Evolutionary conservation across 2,113 vertebrate species (phyloP), one percentile per base, ranked within the genome.

Genomic region (Caranx ignobilis): DNA sequence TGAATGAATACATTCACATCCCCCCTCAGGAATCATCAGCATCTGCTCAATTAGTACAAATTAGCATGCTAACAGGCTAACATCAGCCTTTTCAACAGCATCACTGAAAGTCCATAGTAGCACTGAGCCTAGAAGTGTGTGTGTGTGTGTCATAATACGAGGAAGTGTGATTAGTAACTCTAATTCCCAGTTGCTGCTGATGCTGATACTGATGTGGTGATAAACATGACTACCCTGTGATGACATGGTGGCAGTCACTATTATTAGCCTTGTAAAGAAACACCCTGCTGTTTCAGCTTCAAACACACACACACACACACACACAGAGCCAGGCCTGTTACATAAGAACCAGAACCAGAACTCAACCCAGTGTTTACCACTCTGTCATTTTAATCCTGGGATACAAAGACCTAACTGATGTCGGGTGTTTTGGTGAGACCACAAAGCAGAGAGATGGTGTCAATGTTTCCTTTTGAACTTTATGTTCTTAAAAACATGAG

Each of bases 361-460:
- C 6, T 18, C 61, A 48, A 13, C 39, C 5, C 11, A 2, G 50
- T 7, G 45, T 35, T 48, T 10, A 32, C 43, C 3, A 11, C 19
- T 0, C 12, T 18, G 34, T 81, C 34, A 48, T 59, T 63, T 54
- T 68, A 80, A 82, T 79, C 64, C 19, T 21, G 84, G 71, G 60
- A 67, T 6, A 12, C 50, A 2, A 1, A 45, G 12, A 43, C 39
- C 18, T 0, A 63, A n/a, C 15, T 54, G n/a, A n/a, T 13, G 7
- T 26, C 41, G 47, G 71, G 37, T 47, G 10, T 68, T 31, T 12
- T 48, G 37, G 31, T 43, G 52, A 3, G 15, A 55, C 32, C 11
- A n/a, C 56, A 73, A 66, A 71, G 31, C 10, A 15, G n/a, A 19
- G 9, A 32, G 41, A 68, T n/a, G 45, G 45, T 26, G 32, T 13